phyloP scores from a whole-genome alignment of 2,888 invertebrate genomes.

The Morpho deidamia region DNA sequence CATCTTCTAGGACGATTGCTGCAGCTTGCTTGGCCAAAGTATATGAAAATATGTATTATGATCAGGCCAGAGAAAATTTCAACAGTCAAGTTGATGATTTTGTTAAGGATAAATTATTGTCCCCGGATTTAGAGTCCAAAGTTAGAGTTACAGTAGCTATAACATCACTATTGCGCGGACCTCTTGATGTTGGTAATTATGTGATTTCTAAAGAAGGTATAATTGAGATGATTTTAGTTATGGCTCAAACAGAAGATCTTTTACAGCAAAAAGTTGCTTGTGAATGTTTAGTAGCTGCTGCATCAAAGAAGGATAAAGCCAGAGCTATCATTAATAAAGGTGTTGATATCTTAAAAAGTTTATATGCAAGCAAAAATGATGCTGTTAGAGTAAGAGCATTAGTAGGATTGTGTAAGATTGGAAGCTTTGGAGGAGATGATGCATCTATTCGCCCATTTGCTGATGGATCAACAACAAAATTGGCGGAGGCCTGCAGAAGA shows the following conservation, averaged over 20 bases:
- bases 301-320: slow-evolving; percentile 98
- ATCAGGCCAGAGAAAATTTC: slow-evolving; percentile 86
- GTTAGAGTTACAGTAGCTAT: slow-evolving; percentile 92
- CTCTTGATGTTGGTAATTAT: slow-evolving; percentile 94
- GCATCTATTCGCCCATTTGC: slow-evolving; percentile 96
- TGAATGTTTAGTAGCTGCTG: slow-evolving; percentile 97
- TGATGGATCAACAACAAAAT: slow-evolving; percentile 94
- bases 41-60: slow-evolving; percentile 98
- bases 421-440: slow-evolving; percentile 96
- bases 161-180: slow-evolving; percentile 92
- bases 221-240: slow-evolving; percentile 96
- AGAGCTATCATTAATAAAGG: slow-evolving; percentile 93
- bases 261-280: slow-evolving; percentile 96
- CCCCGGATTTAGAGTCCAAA: slow-evolving; percentile 94
- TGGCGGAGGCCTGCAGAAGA: slow-evolving; percentile 95
- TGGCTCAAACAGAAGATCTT: slow-evolving; percentile 95
- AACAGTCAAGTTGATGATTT: slow-evolving; percentile 89
- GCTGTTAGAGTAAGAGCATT: slow-evolving; percentile 92
- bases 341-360: slow-evolving; percentile 93
- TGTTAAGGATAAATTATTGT: slow-evolving; percentile 89
- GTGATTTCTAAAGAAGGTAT: slow-evolving; percentile 91
- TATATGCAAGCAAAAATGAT: slow-evolving; percentile 94
- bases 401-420: slow-evolving; percentile 97
- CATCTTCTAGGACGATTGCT: slow-evolving; percentile 92
- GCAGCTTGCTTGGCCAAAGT: slow-evolving; percentile 93